Conservation (phyloP, 2,888 invertebrate species). For the Mantis religiosa region DNA sequence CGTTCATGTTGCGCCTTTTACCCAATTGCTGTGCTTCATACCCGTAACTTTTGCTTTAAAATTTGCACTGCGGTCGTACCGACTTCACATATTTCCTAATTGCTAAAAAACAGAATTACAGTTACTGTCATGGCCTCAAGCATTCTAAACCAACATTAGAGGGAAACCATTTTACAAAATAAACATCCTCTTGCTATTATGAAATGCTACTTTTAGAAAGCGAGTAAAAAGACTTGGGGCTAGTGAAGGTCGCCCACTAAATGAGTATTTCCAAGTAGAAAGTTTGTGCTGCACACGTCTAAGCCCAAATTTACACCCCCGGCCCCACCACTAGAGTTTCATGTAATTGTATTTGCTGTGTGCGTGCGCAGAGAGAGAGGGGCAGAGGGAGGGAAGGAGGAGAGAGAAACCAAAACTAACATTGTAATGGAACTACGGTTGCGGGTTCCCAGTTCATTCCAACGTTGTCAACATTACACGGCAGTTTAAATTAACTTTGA, state of each 20-base stretch:
- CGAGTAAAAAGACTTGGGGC: neutral
- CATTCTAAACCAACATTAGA: neutral
- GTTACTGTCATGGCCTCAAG: neutral
- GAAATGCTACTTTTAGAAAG: neutral
- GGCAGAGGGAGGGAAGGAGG: neutral
- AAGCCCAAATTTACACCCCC: neutral
- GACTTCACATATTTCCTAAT: neutral
- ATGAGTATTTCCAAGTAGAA: neutral
- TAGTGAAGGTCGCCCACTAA: neutral
- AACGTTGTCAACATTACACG: neutral
- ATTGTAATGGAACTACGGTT: neutral
- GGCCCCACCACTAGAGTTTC: neutral
- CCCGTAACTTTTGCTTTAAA: neutral
- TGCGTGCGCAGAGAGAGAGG: neutral
- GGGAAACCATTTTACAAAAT: neutral
- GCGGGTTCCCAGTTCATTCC: neutral
- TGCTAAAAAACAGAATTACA: neutral
- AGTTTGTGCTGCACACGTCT: neutral
- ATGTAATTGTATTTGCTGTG: neutral
- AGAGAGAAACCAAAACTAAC: neutral
- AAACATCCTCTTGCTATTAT: neutral
- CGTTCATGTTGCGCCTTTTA: no score
- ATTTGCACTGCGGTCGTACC: neutral
- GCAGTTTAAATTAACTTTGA: neutral
- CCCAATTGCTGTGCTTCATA: neutral